These are phyloP conservation scores for Drosophila kanekoi DNA, from an alignment of 2,888 invertebrate genomes.

Conservation along the genomic window DNA sequence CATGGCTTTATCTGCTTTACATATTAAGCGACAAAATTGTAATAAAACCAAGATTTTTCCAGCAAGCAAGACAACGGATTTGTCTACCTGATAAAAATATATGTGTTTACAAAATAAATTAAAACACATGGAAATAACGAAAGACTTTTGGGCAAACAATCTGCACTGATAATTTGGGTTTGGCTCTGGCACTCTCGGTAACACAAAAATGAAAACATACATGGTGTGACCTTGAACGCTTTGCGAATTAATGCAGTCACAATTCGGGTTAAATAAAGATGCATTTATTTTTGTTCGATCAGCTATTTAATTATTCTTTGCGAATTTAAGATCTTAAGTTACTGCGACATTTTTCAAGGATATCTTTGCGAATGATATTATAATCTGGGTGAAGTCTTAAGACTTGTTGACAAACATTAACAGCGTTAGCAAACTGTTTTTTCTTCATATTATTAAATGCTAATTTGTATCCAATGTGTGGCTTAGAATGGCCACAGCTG, in stretches of 20 bases:
- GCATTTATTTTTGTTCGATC: neutral
- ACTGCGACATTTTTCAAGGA: constrained; percentile 94
- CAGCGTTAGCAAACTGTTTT: constrained; percentile 95
- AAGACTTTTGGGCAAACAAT: too few species aligned
- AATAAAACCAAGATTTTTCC: too few species aligned
- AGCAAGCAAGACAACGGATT: too few species aligned
- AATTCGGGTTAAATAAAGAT: neutral
- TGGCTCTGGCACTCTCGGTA: too few species aligned
- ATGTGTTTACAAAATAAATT: too few species aligned
- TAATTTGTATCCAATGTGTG: constrained; percentile 95
- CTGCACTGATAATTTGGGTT: too few species aligned
- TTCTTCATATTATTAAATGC: constrained; percentile 96
- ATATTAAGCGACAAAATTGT: too few species aligned
- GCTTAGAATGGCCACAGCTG: constrained; percentile 92
- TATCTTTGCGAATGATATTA: constrained; percentile 95
- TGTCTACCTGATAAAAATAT: too few species aligned
- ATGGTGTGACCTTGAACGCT: too few species aligned
- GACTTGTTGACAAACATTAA: constrained; percentile 95
- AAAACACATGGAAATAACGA: too few species aligned
- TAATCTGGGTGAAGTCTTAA: constrained; percentile 93
- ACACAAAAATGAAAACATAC: too few species aligned
- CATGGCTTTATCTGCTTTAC: too few species aligned
- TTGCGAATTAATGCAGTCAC: neutral
- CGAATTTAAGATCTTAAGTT: constrained; percentile 88
- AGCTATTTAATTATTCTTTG: neutral